phyloP scores from a whole-genome alignment of 2,113 vertebrate species.

The Hyperopisus bebe region DNA sequence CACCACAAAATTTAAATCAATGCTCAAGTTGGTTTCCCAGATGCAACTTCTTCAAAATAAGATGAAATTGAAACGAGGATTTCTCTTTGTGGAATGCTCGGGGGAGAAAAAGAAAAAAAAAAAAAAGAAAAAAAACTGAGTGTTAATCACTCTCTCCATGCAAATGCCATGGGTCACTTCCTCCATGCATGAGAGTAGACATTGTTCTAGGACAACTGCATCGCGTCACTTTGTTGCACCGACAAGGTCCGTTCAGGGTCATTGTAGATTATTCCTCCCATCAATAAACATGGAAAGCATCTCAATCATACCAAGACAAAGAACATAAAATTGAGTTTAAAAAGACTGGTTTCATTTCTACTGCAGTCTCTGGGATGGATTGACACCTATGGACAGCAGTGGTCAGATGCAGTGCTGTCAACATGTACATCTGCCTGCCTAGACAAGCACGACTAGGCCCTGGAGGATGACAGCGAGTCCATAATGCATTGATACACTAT shows the following conservation, averaged over 20 bases:
- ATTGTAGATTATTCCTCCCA: not conserved
- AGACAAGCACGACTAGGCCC: not conserved
- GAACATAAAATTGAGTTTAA: not conserved
- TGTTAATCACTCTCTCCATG: not conserved
- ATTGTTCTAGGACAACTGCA: not conserved
- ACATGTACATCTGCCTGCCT: not conserved
- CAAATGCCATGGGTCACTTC: slow-evolving; percentile 24
- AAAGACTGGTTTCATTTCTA: not conserved
- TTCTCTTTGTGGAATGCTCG: not conserved
- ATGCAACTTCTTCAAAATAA: slow-evolving; percentile 1
- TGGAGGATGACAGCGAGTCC: not conserved
- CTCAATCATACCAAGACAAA: not conserved
- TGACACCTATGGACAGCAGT: not conserved
- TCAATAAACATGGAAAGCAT: not conserved
- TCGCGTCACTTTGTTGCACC: not conserved
- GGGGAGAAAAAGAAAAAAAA: too few species aligned
- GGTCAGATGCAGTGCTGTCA: not conserved
- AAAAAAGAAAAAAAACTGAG: not conserved
- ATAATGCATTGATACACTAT: not conserved
- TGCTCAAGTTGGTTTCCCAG: not conserved
- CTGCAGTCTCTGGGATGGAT: not conserved
- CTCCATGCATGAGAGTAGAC: not conserved
- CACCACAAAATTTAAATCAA: not conserved
- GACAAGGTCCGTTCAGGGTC: not conserved
- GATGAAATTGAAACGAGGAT: not conserved